Evolutionary conservation across 2,888 invertebrate genomes (phyloP).

Genomic region (Phasia obesa): DNA sequence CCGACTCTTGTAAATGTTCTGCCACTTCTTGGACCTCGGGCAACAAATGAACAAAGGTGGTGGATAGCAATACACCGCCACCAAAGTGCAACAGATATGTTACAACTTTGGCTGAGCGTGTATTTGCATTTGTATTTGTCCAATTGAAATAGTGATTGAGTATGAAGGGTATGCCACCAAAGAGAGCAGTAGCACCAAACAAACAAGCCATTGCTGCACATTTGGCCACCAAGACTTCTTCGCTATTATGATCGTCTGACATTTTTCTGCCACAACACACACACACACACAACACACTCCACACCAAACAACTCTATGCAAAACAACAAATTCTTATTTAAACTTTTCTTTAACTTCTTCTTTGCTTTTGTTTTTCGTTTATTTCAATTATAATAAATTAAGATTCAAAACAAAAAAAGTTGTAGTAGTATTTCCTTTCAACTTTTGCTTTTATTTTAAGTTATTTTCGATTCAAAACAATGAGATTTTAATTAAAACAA

Average conservation of each 20-base stretch:
- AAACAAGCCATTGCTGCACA: slow-evolving; percentile 90
- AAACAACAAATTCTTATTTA: slow-evolving; percentile 16
- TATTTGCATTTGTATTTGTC: slow-evolving; percentile 81
- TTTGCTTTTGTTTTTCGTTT: background rate
- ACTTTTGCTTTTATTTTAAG: slow-evolving; percentile 4
- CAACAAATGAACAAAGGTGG: slow-evolving; percentile 91
- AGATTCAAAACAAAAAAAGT: slow-evolving; percentile 18
- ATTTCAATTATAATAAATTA: background rate
- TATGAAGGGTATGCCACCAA: slow-evolving; percentile 89
- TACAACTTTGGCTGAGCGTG: slow-evolving; percentile 82
- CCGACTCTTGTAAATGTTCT: slow-evolving; percentile 84
- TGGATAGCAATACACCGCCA: slow-evolving; percentile 91
- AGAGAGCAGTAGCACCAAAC: slow-evolving; percentile 88
- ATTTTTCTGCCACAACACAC: slow-evolving; percentile 36
- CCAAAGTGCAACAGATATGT: slow-evolving; percentile 89
- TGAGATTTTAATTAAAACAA: slow-evolving; percentile 1
- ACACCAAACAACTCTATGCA: slow-evolving; percentile 19
- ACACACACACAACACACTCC: background rate
- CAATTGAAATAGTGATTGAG: slow-evolving; percentile 87
- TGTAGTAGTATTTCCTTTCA: background rate
- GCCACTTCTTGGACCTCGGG: slow-evolving; percentile 90
- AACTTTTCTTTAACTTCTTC: slow-evolving; percentile 22
- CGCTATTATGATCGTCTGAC: slow-evolving; percentile 76
- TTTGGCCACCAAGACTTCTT: slow-evolving; percentile 87
- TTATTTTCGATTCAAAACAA: slow-evolving; percentile 1